Conservation (phyloP, 2,797 vertebrate genomes). For the Eulemur coronatus region DNA sequence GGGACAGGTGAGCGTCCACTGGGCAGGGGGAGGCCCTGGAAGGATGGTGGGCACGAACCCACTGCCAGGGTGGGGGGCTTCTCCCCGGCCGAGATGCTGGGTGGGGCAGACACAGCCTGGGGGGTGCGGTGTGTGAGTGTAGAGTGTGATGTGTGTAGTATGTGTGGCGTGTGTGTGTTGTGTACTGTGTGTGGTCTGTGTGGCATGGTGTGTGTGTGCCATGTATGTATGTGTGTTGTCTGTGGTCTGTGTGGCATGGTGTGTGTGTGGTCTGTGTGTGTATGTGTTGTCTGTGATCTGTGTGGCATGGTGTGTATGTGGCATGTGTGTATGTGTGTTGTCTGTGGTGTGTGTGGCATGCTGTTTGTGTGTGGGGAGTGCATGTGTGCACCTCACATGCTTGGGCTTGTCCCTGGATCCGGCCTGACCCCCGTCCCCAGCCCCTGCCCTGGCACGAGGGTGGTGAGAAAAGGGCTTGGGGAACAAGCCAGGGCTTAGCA, state of each 20-base stretch:
- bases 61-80: fast-evolving
- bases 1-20: background rate
- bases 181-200: background rate
- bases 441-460: background rate
- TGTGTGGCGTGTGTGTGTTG: too few relatives aligned
- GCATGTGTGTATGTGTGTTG: too few relatives aligned
- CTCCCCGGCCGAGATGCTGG: background rate
- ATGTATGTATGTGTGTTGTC: too few relatives aligned
- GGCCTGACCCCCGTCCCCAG: background rate
- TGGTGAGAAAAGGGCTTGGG: background rate
- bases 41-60: background rate
- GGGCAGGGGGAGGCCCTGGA: background rate
- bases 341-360: background rate
- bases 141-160: too few relatives aligned
- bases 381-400: fast-evolving
- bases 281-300: background rate
- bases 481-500: fast-evolving
- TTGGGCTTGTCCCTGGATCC: background rate
- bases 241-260: background rate
- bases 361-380: too few relatives aligned
- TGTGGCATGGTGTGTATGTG: too few relatives aligned
- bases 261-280: background rate
- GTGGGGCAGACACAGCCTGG: fast-evolving
- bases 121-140: background rate
- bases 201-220: too few relatives aligned